A percentile compares a stretch with the other conserved stretches of the same genome.
Conservation (phyloP, 2,797 vertebrate genomes). For the Rhyacichthys aspro region DNA sequence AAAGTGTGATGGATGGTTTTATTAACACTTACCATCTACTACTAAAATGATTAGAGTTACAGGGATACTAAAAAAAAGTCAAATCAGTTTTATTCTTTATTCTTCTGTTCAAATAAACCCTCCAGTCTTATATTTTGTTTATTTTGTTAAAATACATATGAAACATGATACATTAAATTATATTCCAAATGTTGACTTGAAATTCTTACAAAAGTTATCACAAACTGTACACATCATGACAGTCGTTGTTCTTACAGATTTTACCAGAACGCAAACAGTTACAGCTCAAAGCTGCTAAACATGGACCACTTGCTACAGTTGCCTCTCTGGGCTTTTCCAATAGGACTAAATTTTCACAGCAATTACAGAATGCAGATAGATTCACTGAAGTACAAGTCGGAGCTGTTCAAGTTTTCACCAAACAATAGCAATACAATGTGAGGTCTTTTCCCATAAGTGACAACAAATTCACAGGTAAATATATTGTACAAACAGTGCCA, state of each 20-base stretch:
- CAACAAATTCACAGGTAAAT: slow-evolving; percentile 59
- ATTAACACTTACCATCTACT: no score
- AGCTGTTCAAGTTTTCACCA: slow-evolving; percentile 74
- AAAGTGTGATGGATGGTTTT: no score
- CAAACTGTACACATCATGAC: slow-evolving; percentile 95
- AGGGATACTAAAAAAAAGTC: no score
- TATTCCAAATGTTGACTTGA: slow-evolving; percentile 88
- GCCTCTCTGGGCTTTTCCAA: slow-evolving; percentile 75
- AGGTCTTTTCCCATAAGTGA: slow-evolving; percentile 58
- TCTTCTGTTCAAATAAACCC: no score
- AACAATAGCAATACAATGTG: slow-evolving; percentile 78
- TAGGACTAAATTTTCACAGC: slow-evolving; percentile 76
- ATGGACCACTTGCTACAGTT: slow-evolving; percentile 79
- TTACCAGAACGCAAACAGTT: slow-evolving; percentile 82
- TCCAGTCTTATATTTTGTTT: slow-evolving; percentile 57
- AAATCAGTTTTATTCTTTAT: no score
- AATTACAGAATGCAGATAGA: slow-evolving; percentile 72
- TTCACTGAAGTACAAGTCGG: slow-evolving; percentile 67
- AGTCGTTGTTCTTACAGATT: slow-evolving; percentile 82
- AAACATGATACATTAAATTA: slow-evolving; percentile 91
- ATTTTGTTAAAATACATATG: slow-evolving; percentile 94
- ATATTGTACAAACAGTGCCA: slow-evolving; percentile 64
- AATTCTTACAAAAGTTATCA: slow-evolving; percentile 96
- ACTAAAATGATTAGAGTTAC: no score
- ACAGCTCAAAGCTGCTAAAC: slow-evolving; percentile 82